Base-by-base conservation (phyloP, 2,888 invertebrate species). In the Drosophila koepferae region DNA sequence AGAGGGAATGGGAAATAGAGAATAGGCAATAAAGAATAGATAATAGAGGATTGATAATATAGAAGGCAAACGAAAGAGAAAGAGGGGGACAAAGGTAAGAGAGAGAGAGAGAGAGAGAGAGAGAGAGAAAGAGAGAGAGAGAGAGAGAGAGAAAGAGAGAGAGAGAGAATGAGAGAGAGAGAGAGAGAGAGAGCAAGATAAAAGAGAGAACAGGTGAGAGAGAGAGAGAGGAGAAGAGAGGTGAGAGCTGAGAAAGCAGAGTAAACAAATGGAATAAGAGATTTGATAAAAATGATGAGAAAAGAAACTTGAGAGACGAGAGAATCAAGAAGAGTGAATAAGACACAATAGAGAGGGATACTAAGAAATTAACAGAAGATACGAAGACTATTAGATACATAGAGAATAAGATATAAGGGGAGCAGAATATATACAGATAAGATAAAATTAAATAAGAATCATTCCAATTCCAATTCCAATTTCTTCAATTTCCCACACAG, bases 401-500 rank as follows among this genome's bases (percentile, higher is more conserved):
- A 34, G 34, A 16, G 8, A 8, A 18, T n/a, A 18, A 43, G 43
- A 18, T n/a, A 41, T n/a, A 41, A n/a, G 4, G 12, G 16, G 23
- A 28, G 23, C 23, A 28, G 41, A 41, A 46, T 6, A 23, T 38
- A 6, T 28, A 23, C 14, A 20, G 5, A 46, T 14, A 38, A 10
- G 3, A 31, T 12, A 18, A 12, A 2, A 34, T 7, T 1, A 14
- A 7, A 36, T 5, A 20, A 34, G 14, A 31, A n/a, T 34, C 12
- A 7, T 7, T 34, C 7, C 14, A 38, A 54, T 40, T 1, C 0
- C 2, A 40, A 40, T 16, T 14, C 6, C n/a, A n/a, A n/a, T n/a
- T 3, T 10, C 2, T 1, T 0, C 8, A 23, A 23, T 34, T 10
- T 18, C 31, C 12, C 12, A n/a, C 8, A 0, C 84, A 95, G 95